Evolutionary conservation across 2,888 invertebrate species (phyloP).

Genomic region (Cryptus armator): DNA sequence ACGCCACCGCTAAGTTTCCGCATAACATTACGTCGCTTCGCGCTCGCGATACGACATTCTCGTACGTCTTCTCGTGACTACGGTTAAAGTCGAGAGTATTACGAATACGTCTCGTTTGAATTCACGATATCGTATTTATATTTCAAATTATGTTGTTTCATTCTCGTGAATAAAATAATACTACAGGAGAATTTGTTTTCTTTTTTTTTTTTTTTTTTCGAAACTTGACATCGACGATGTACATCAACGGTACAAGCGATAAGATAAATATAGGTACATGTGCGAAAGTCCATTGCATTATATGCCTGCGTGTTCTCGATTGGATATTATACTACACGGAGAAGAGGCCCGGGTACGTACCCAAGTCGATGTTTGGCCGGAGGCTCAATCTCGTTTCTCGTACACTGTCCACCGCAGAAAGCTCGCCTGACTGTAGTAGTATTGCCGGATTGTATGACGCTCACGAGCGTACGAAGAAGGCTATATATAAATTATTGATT

Average conservation of each 20-base stretch:
- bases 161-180: too few species aligned
- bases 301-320: slow-evolving; percentile 55
- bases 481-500: slow-evolving; percentile 78
- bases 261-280: slow-evolving; percentile 52
- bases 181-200: neutral
- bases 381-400: too few species aligned
- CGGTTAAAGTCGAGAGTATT: slow-evolving; percentile 3
- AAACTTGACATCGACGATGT: neutral
- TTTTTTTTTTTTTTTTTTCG: neutral
- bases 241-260: slow-evolving; percentile 7
- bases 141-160: too few species aligned
- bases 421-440: too few species aligned
- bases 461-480: slow-evolving; percentile 66
- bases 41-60: slow-evolving; percentile 23
- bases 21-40: slow-evolving; percentile 40
- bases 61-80: neutral
- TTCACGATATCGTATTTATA: neutral
- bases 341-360: neutral
- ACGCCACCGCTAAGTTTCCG: slow-evolving; percentile 60
- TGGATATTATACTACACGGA: slow-evolving; percentile 28
- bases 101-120: neutral
- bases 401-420: too few species aligned
- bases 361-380: too few species aligned
- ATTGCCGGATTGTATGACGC: too few species aligned
- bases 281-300: slow-evolving; percentile 74